A percentile compares a stretch with the other conserved stretches of the same genome.
phyloP scores from a whole-genome alignment of 92 coral and sea anemone species.

The Hydrozoanthus gracilis region DNA sequence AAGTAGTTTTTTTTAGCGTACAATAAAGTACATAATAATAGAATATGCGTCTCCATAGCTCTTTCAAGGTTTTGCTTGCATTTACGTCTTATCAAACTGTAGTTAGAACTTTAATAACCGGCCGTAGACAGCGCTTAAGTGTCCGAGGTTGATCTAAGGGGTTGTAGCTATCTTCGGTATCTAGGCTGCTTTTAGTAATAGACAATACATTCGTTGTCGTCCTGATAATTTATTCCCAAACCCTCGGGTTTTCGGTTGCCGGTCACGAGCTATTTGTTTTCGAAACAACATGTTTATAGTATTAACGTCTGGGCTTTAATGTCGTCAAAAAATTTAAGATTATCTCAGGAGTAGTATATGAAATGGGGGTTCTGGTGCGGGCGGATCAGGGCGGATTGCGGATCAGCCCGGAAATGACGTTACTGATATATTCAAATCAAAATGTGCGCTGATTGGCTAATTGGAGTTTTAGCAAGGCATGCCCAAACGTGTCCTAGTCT shows the following conservation, averaged over 20 bases:
- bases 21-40: too few relatives aligned
- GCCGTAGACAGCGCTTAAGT: not conserved
- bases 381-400: too few relatives aligned
- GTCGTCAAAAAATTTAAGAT: not conserved
- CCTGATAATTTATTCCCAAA: not conserved
- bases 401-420: too few relatives aligned
- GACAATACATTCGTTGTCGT: not conserved
- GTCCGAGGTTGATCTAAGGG: not conserved
- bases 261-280: not conserved
- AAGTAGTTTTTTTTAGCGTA: too few relatives aligned
- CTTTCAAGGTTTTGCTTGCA: too few relatives aligned
- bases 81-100: too few relatives aligned
- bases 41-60: too few relatives aligned
- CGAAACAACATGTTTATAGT: not conserved
- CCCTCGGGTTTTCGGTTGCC: conserved; percentile 25
- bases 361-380: too few relatives aligned
- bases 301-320: not conserved
- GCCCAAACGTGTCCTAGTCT: too few relatives aligned
- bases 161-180: not conserved
- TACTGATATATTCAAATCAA: too few relatives aligned
- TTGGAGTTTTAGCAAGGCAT: too few relatives aligned
- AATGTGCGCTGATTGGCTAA: too few relatives aligned
- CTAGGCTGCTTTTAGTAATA: not conserved
- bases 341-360: not conserved
- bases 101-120: not conserved